These are phyloP conservation scores for Suillia variegata DNA, from an alignment of 2,888 invertebrate species.

Conservation along the genomic window DNA sequence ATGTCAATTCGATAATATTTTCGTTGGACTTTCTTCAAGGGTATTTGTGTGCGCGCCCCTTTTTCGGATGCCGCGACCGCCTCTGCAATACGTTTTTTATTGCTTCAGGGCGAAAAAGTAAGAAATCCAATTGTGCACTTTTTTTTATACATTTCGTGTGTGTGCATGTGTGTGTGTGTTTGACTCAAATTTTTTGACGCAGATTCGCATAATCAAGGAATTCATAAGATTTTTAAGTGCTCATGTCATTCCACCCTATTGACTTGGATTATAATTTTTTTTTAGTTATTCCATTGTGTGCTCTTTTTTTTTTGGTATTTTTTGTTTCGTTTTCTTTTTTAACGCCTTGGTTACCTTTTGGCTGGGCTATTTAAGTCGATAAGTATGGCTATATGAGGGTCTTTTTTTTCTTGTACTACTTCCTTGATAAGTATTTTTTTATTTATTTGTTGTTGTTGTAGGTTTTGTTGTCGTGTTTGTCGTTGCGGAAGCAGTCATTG, in stretches of 20 bases:
- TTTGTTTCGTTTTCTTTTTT: constrained; percentile 16
- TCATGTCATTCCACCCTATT: constrained; percentile 48
- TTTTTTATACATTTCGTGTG: neutral
- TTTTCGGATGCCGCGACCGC: too few species aligned
- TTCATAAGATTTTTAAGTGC: constrained; percentile 27
- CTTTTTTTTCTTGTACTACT: constrained; percentile 19
- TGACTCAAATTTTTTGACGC: constrained; percentile 31
- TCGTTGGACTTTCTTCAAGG: constrained; percentile 33
- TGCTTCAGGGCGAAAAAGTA: constrained; percentile 10
- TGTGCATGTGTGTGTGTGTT: too few species aligned
- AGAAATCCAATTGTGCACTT: neutral
- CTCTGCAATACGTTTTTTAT: constrained; percentile 7
- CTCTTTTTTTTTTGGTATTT: constrained; percentile 27
- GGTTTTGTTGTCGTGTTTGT: constrained; percentile 26
- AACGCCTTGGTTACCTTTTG: constrained; percentile 45
- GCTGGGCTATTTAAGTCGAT: too few species aligned
- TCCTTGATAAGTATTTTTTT: neutral
- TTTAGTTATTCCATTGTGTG: neutral
- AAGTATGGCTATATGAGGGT: too few species aligned
- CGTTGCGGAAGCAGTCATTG: constrained; percentile 8
- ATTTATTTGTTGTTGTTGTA: neutral
- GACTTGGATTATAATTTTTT: constrained; percentile 48
- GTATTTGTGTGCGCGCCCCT: neutral
- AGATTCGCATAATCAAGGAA: constrained; percentile 49
- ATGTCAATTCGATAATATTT: constrained; percentile 25